Conservation (phyloP, 2,113 vertebrate genomes). For the Hypocryptadius cinnamomeus region DNA sequence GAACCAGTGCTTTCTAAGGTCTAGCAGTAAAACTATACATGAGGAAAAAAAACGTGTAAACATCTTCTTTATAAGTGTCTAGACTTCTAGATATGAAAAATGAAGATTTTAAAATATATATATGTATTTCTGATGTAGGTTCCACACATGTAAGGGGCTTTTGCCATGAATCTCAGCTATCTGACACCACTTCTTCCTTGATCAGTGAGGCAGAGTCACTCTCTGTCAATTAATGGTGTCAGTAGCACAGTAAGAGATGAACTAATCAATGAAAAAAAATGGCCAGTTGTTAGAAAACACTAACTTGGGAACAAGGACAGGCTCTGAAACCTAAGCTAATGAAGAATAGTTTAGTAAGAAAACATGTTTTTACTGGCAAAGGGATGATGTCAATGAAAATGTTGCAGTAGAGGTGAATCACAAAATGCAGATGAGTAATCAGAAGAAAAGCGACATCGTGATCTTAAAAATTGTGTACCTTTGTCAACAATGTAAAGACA, state of each 20-base stretch:
- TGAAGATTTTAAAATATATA: not conserved
- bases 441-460: not conserved
- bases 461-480: not conserved
- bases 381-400: slow-evolving; percentile 52
- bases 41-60: not conserved
- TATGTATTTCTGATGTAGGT: not conserved
- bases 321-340: not conserved
- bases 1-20: not conserved
- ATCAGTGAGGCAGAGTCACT: not conserved
- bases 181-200: not conserved
- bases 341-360: not conserved
- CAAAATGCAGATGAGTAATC: slow-evolving; percentile 52
- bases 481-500: not conserved
- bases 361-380: slow-evolving; percentile 51
- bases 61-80: not conserved
- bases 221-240: not conserved
- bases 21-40: not conserved
- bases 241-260: not conserved
- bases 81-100: not conserved
- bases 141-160: not conserved
- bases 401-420: slow-evolving; percentile 51
- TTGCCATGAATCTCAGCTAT: not conserved
- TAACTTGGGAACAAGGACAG: not conserved
- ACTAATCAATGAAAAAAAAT: not conserved
- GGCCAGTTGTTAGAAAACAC: not conserved